Evolutionary conservation across 1,140 invertebrate species (phyloP).

Genomic region (silkworm (Bombyx mori)): DNA sequence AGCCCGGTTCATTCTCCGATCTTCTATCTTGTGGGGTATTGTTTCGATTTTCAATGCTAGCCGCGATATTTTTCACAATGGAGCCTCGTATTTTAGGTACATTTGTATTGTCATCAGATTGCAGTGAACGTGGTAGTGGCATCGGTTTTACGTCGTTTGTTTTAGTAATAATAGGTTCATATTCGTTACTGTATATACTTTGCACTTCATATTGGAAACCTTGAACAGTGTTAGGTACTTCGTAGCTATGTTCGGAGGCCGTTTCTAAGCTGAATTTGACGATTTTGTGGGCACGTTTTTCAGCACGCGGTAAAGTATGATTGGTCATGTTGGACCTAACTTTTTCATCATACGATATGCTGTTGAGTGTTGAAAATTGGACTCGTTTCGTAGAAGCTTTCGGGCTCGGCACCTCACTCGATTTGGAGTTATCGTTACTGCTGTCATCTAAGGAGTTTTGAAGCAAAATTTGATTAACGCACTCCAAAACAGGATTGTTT

Average conservation of each 20-base stretch:
- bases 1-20: slow-evolving; percentile 40
- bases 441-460: slow-evolving; percentile 72
- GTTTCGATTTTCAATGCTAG: slow-evolving; percentile 74
- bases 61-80: slow-evolving; percentile 71
- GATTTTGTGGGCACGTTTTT: slow-evolving; percentile 64
- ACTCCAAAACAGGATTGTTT: slow-evolving; percentile 83
- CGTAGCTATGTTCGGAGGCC: slow-evolving; percentile 68
- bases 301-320: slow-evolving; percentile 52
- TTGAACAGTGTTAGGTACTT: slow-evolving; percentile 65
- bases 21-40: slow-evolving; percentile 41
- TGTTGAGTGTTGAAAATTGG: slow-evolving; percentile 68
- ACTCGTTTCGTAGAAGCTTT: slow-evolving; percentile 66
- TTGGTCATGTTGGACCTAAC: slow-evolving; percentile 42
- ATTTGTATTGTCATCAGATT: slow-evolving; percentile 30
- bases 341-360: slow-evolving; percentile 68
- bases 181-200: slow-evolving; percentile 76
- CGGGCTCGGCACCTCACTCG: slow-evolving; percentile 61
- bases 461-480: slow-evolving; percentile 82
- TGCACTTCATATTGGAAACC: slow-evolving; percentile 73
- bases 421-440: slow-evolving; percentile 64
- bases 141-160: slow-evolving; percentile 52
- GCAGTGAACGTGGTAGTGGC: slow-evolving; percentile 39
- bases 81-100: slow-evolving; percentile 59
- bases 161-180: slow-evolving; percentile 74
- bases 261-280: slow-evolving; percentile 70